Conservation (phyloP, 1,140 invertebrate genomes). For the Sitophilus oryzae region DNA sequence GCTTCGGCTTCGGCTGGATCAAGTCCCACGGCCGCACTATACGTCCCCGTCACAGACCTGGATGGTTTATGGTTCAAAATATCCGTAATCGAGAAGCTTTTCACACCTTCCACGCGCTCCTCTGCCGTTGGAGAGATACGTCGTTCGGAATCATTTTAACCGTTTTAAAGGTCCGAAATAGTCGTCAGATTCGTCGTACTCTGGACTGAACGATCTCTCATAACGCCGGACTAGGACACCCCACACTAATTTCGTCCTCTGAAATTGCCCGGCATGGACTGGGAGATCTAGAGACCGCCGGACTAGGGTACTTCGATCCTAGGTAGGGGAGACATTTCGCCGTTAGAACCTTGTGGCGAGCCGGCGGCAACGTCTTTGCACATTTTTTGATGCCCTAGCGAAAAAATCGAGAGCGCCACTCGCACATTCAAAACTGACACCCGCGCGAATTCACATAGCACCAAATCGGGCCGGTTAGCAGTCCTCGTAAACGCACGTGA, state of each 20-base stretch:
- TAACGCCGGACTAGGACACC: constrained; percentile 59
- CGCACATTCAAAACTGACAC: too few relatives aligned
- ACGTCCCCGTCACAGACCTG: constrained; percentile 38
- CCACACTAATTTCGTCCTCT: constrained; percentile 61
- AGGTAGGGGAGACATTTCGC: constrained; percentile 41
- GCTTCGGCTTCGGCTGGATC: constrained; percentile 49
- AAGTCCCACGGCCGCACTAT: constrained; percentile 82
- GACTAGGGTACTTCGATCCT: constrained; percentile 40
- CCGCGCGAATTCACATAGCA: not conserved
- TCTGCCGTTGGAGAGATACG: constrained; percentile 40
- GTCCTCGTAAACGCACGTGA: constrained; percentile 26
- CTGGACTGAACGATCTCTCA: constrained; percentile 17
- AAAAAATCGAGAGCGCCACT: too few relatives aligned
- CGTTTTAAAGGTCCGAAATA: constrained; percentile 83
- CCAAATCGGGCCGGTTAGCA: not conserved
- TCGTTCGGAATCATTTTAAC: constrained; percentile 60
- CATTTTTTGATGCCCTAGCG: constrained; percentile 32
- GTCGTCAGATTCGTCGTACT: constrained; percentile 60
- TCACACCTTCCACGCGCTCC: constrained; percentile 61
- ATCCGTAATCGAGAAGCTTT: constrained; percentile 88
- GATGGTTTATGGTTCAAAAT: constrained; percentile 78
- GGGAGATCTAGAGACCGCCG: constrained; percentile 37
- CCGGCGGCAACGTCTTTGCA: constrained; percentile 39
- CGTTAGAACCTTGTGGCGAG: constrained; percentile 25
- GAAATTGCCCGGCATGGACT: constrained; percentile 32